Evolutionary conservation across 2,113 vertebrate genomes (phyloP).

Genomic region (Okapia johnstoni): DNA sequence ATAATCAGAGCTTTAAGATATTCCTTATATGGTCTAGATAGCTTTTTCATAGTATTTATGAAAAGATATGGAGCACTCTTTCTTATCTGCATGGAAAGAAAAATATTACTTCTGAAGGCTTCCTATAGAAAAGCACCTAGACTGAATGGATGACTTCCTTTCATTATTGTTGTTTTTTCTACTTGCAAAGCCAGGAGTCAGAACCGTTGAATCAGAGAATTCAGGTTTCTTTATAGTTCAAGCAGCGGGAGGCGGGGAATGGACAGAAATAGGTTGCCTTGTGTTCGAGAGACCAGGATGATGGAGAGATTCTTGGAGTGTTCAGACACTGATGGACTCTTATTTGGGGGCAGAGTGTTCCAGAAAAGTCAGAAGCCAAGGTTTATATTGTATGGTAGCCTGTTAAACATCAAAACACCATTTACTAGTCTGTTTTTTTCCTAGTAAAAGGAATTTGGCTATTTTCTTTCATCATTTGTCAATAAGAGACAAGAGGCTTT

Average conservation of each 20-base stretch:
- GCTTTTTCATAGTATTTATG: constrained; percentile 1
- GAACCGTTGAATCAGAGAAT: constrained; percentile 17
- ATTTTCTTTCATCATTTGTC: background rate
- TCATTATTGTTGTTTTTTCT: background rate
- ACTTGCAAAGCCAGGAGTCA: constrained; percentile 37
- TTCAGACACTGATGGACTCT: background rate
- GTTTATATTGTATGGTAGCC: background rate
- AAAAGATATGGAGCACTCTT: background rate
- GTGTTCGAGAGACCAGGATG: background rate
- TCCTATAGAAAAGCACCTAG: background rate
- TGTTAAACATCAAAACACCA: background rate
- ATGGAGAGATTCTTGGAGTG: background rate
- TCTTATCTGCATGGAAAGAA: background rate
- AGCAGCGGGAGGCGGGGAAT: background rate
- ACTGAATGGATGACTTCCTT: background rate
- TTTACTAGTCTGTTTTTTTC: background rate
- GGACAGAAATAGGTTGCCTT: constrained; percentile 21
- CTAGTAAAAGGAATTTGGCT: background rate
- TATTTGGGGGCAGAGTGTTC: background rate
- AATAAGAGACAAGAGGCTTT: background rate
- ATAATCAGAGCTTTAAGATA: background rate
- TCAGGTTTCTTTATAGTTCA: constrained; percentile 36
- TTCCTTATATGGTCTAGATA: background rate
- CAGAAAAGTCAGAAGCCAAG: background rate
- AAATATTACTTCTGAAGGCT: background rate